Evolutionary conservation across 2,888 invertebrate genomes (phyloP), one percentile per base, ranked within the genome.

Genomic region (Heterodera filipjevi): DNA sequence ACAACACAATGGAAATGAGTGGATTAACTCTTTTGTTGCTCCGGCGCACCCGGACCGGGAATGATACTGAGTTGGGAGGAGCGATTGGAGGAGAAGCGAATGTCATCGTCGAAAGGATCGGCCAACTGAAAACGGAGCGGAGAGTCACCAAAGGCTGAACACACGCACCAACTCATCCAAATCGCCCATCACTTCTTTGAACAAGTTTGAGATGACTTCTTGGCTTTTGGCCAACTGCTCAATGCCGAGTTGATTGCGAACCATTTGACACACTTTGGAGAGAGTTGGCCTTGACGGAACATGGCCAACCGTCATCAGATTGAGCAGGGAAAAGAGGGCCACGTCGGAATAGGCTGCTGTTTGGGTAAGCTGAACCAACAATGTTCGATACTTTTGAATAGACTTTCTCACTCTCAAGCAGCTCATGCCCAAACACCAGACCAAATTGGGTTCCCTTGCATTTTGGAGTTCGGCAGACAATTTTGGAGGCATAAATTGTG

Each of bases 121-220:
- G 27, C 66, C 27, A 79, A 44, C 79, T 79, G 19, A 64, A 78
- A 44, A 44, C 3, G 8, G 66, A 46, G 32, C 30, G 14, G n/a
- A 49, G 22, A 16, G n/a, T 1, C 39, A 59, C 12, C n/a, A 14
- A 12, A 76, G 22, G n/a, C 22, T 76, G 6, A 32, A 12, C 77
- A 12, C 32, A 79, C 77, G 22, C 32, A 79, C 85, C 82, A 84
- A 68, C 35, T 86, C 85, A 19, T 87, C 87, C 46, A 87, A 85
- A 77, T 88, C 87, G 22, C 88, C 88, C 86, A 88, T 86, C 39
- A 88, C 80, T 77, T 88, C 88, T 71, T 85, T 84, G 80, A 87
- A 89, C 70, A 88, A 71, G 16, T 79, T 83, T 78, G 82, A 79
- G 12, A 88, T 80, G 71, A 86, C 78, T 16, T 82, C 81, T 12